A percentile compares a stretch with the other conserved stretches of the same genome.
Conservation (phyloP, 2,113 vertebrate genomes). For the Bufo bufo region DNA sequence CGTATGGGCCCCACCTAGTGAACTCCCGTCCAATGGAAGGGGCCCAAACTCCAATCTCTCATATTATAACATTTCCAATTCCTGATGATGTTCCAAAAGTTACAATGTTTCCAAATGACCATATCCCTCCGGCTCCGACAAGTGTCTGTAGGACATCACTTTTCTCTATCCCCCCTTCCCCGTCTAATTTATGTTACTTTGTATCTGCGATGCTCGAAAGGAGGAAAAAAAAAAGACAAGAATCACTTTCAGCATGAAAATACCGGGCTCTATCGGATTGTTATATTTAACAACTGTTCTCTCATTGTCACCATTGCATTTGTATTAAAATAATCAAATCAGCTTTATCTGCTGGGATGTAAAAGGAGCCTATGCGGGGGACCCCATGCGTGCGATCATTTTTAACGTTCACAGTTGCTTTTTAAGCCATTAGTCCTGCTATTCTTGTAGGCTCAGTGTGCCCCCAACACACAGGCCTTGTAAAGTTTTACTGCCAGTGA, state of each 20-base stretch:
- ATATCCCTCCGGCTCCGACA: background rate
- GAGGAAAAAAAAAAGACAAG: background rate
- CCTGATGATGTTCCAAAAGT: background rate
- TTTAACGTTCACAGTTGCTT: conserved; percentile 30
- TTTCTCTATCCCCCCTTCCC: too few species aligned
- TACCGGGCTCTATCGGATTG: conserved; percentile 6
- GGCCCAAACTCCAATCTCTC: too few species aligned
- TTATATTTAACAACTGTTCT: conserved; percentile 38
- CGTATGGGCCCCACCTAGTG: too few species aligned
- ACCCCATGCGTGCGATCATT: conserved; percentile 35
- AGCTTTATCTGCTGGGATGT: conserved; percentile 13
- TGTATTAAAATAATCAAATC: conserved; percentile 48
- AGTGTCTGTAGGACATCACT: background rate
- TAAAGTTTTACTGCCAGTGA: conserved; percentile 81
- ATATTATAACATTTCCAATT: too few species aligned
- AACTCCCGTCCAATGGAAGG: too few species aligned
- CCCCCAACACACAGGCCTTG: conserved; percentile 39
- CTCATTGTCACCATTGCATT: conserved; percentile 41
- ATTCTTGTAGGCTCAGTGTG: conserved; percentile 39
- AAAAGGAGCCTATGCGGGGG: conserved; percentile 12
- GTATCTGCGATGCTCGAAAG: background rate
- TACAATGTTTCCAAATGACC: background rate
- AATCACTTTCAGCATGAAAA: conserved; percentile 26
- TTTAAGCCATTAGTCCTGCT: conserved; percentile 42
- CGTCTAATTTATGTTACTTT: background rate